Evolutionary conservation across 2,113 vertebrate species (phyloP).

Genomic region (Petrocephalus zakoni): DNA sequence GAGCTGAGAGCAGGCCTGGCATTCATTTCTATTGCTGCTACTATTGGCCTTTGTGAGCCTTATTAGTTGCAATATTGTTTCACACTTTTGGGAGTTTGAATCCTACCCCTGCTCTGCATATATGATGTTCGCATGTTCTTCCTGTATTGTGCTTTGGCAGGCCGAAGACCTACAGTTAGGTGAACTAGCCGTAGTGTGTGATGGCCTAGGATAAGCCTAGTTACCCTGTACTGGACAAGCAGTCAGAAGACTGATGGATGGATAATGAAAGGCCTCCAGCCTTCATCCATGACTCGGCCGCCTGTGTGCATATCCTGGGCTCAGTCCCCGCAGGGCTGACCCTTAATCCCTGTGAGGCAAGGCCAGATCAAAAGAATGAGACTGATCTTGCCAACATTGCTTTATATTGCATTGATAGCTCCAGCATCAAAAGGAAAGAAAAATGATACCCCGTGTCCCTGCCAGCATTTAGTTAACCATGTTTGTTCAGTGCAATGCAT

Average conservation of each 20-base stretch:
- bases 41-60: background rate
- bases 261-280: background rate
- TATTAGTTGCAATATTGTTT: background rate
- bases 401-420: background rate
- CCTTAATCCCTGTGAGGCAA: background rate
- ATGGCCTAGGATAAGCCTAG: background rate
- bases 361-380: background rate
- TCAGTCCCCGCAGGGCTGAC: background rate
- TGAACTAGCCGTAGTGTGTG: background rate
- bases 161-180: background rate
- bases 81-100: background rate
- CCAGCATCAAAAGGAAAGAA: background rate
- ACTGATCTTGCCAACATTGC: background rate
- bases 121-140: background rate
- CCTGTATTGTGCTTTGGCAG: background rate
- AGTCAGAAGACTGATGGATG: background rate
- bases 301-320: background rate
- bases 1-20: background rate
- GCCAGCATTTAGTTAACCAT: background rate
- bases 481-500: background rate
- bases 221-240: background rate
- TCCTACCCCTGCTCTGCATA: background rate
- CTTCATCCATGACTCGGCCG: background rate
- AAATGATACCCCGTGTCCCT: background rate
- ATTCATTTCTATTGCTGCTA: background rate